Base-by-base conservation (phyloP, 2,888 invertebrate genomes). In the Hedya salicella region DNA sequence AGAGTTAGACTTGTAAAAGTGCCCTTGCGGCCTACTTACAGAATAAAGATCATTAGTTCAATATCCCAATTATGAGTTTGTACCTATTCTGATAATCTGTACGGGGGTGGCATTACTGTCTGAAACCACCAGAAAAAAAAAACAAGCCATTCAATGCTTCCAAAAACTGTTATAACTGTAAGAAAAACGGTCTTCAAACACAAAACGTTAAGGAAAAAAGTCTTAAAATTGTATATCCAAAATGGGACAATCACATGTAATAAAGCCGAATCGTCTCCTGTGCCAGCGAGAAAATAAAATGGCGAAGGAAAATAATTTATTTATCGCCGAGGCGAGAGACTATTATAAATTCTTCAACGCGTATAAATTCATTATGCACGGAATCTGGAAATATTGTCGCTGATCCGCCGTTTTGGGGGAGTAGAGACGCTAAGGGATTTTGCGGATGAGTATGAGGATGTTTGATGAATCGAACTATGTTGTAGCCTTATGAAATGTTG, bases 321-420 rank as follows among this genome's bases (percentile, higher is more conserved):
- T 60, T 60, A 66, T 66, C 46, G 32, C 17, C 36, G 25, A 52
- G 52, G 16, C 14, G 21, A 36, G 30, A 59, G 39, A 52, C 50
- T 66, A 42, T 66, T 66, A 60, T 66, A 60, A 66, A 66, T 60
- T 66, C 53, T 66, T 60, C 39, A 48, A 48, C 65, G 46, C 50
- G 65, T 50, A 65, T 66, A 64, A 64, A 59, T 64, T 64, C 42
- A 52, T 64, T 64, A 64, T 36, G 36, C 32, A n/a, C 36, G 44
- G 62, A 50, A 62, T 62, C 6, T 53, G 54, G 40, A 17, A 54
- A 48, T 54, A 54, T 62, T 54, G 54, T 62, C 62, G 39, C 54
- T 6, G 39, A 48, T 36, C 52, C 21, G 21, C 21, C 0, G 36
- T 25, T 25, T 42, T 21, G 14, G 9, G n/a, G 42, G 53, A 39